Evolutionary conservation across 1,140 invertebrate species (phyloP), one percentile per base, ranked within the genome.

Genomic region (Drosophila ananassae): DNA sequence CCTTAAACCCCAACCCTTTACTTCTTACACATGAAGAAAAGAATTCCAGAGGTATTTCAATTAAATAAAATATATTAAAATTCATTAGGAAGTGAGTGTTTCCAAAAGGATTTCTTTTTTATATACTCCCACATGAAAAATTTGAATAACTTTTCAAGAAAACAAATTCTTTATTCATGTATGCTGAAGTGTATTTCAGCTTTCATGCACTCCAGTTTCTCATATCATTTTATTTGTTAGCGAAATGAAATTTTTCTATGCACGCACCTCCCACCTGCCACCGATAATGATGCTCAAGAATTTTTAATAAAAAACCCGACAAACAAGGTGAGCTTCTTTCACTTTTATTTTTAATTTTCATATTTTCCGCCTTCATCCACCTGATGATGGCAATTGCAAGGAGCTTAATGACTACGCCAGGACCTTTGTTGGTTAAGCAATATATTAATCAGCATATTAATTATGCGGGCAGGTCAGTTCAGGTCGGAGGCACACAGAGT

Each of bases 391-490:
- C 67, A 71, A 57, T 71, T 39, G 64, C 25, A 44, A 24, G 32
- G 8, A 57, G n/a, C 63, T 69, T 69, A 69, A 69, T 69, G 66
- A 56, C 67, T 17, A 17, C n/a, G 17, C 41, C 41, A 21, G 41
- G 41, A 17, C 64, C 48, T 67, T 55, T 67, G 66, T 30, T 22
- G 50, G 63, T 68, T 48, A 41, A 21, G 67, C 64, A n/a, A 71
- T 71, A 69, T 69, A 47, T 69, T 69, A 71, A 71, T 71, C 67
- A 69, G 67, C 47, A 57, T 69, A 69, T 71, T 71, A 71, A 71
- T 71, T 71, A 71, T 71, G 67, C 63, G 28, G 51, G 5, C 51
- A 32, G 66, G 17, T 51, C 32, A 32, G 66, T 13, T 51, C 32
- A 62, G 32, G 24, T 24, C 9, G 24, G 17, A 17, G 32, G 7